phyloP scores from a whole-genome alignment of 2,797 vertebrate genomes.

The Bradypodion pumilum region DNA sequence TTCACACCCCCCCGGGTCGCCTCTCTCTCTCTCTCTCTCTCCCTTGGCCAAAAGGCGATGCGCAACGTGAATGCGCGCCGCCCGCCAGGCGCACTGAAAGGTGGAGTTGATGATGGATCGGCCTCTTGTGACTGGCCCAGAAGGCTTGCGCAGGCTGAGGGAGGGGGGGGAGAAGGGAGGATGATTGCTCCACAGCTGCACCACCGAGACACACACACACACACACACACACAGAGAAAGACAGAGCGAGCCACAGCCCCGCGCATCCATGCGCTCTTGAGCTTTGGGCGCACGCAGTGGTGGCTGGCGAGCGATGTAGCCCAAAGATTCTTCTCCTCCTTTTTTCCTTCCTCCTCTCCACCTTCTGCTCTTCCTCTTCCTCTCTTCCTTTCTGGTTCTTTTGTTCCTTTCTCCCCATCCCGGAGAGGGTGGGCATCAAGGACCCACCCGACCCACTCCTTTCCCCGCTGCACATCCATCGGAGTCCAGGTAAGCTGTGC shows the following conservation, averaged over 20 bases:
- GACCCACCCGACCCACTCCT: no score
- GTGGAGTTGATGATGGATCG: background rate
- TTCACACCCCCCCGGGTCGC: no score
- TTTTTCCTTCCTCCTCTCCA: no score
- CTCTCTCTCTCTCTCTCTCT: no score
- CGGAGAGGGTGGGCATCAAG: background rate
- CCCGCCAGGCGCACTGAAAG: background rate
- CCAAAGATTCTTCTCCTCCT: background rate
- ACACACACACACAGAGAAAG: no score
- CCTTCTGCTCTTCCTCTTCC: background rate
- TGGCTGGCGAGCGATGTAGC: background rate
- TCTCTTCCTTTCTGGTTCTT: background rate
- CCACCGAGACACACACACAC: background rate
- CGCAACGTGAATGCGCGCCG: background rate
- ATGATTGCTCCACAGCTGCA: background rate
- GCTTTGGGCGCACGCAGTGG: background rate
- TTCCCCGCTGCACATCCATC: no score
- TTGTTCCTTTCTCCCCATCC: background rate
- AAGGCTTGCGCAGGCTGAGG: slow-evolving; percentile 36
- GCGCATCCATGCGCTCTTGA: background rate
- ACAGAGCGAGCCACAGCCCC: background rate
- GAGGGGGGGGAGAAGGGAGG: slow-evolving; percentile 11
- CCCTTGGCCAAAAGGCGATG: no score
- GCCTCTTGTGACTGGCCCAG: slow-evolving; percentile 21
- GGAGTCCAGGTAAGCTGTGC: no score